These are phyloP conservation scores for Sphaerolaimus hirsutus DNA, from an alignment of 2,888 invertebrate species.

Conservation along the genomic window DNA sequence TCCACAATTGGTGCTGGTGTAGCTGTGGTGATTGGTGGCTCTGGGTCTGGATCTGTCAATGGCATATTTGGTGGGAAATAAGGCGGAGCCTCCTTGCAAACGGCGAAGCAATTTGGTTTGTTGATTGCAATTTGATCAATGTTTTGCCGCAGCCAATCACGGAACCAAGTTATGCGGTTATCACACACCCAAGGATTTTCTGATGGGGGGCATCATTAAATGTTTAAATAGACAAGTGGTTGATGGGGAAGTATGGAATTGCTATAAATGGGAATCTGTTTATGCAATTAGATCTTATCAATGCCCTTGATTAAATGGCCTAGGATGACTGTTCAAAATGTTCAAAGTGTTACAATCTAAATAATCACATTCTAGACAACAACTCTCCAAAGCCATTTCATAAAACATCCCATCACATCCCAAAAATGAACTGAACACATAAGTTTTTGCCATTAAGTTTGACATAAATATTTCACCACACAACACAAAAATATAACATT, in stretches of 20 bases:
- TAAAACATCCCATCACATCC: no score
- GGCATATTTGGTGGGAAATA: constrained; percentile 1
- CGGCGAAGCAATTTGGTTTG: background rate
- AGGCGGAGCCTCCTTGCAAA: constrained; percentile 3
- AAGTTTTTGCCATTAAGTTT: no score
- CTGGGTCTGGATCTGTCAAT: constrained; percentile 2
- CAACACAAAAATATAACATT: no score
- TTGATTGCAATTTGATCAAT: no score
- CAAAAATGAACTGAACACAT: no score
- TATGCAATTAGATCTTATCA: no score
- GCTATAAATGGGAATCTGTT: background rate
- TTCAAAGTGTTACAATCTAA: no score
- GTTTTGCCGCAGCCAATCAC: constrained; percentile 17
- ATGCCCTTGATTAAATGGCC: no score
- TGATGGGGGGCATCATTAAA: constrained; percentile 6
- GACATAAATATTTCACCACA: no score
- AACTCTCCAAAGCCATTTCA: no score
- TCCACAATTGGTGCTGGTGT: background rate
- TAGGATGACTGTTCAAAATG: no score
- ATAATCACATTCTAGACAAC: no score
- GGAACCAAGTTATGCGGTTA: constrained; percentile 20
- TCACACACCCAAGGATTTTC: constrained; percentile 25
- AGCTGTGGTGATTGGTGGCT: background rate
- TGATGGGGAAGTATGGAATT: background rate
- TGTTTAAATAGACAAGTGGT: background rate